phyloP scores from a whole-genome alignment of 2,113 vertebrate genomes.

The Todiramphus chloris region DNA sequence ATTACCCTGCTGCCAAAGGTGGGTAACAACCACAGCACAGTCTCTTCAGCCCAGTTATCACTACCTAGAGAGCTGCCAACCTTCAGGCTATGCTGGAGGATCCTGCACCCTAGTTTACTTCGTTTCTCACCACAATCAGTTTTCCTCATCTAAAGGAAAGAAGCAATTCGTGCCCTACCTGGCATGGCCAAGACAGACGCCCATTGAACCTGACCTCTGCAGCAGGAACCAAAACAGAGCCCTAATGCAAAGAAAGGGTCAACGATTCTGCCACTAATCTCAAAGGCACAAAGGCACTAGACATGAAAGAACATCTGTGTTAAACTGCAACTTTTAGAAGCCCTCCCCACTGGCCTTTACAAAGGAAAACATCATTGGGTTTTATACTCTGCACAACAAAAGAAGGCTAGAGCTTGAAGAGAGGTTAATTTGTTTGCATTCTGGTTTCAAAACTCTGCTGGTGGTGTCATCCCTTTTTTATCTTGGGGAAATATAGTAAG shows the following conservation, averaged over 20 bases:
- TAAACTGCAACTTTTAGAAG: neutral
- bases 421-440: neutral
- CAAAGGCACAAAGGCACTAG: neutral
- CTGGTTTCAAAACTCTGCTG: neutral
- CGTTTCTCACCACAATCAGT: neutral
- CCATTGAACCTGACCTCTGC: neutral
- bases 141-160: neutral
- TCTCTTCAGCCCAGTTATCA: neutral
- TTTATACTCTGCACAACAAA: neutral
- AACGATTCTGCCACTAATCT: neutral
- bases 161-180: neutral
- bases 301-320: neutral
- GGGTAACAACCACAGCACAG: neutral
- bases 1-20: neutral
- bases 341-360: neutral
- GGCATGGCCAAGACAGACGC: neutral
- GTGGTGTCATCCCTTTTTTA: neutral
- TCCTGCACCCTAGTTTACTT: neutral
- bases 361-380: neutral
- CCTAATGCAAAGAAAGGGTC: neutral
- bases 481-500: neutral
- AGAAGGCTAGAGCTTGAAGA: neutral
- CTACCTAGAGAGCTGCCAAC: rapidly evolving
- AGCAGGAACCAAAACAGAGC: neutral
- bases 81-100: neutral